phyloP scores from a whole-genome alignment of 2,888 invertebrate genomes.

The Philopedon plagiatum region DNA sequence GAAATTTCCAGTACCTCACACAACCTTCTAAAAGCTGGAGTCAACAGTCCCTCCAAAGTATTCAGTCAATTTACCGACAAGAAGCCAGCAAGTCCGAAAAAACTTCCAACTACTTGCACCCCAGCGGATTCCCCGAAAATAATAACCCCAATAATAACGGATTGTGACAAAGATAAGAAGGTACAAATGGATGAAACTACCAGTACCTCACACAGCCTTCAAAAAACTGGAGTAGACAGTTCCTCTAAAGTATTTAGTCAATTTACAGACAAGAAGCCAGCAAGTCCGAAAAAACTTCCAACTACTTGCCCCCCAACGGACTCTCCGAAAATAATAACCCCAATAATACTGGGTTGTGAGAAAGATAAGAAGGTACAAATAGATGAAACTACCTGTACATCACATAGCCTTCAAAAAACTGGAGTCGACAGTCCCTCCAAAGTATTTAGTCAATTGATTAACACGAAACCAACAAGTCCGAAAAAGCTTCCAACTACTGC shows the following conservation, averaged over 20 bases:
- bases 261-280: not conserved
- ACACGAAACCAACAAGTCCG: not conserved
- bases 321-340: constrained; percentile 26
- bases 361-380: constrained; percentile 35
- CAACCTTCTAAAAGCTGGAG: constrained; percentile 13
- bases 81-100: constrained; percentile 10
- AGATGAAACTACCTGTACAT: constrained; percentile 16
- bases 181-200: constrained; percentile 32
- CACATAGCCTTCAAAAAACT: not conserved
- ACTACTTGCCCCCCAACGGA: constrained; percentile 22
- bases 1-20: constrained; percentile 1
- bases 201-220: constrained; percentile 10
- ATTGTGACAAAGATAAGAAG: constrained; percentile 44
- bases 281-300: constrained; percentile 9
- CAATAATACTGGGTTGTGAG: constrained; percentile 41
- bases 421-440: not conserved
- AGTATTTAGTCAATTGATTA: not conserved
- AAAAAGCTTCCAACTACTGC: not conserved
- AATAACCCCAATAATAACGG: constrained; percentile 30
- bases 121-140: constrained; percentile 28
- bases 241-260: not conserved
- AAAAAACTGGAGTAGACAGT: not conserved
- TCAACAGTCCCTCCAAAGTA: not conserved
- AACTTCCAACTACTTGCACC: constrained; percentile 9
- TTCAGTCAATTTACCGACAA: constrained; percentile 1